Evolutionary conservation across 2,888 invertebrate species (phyloP).

Genomic region (Aradus depressus): DNA sequence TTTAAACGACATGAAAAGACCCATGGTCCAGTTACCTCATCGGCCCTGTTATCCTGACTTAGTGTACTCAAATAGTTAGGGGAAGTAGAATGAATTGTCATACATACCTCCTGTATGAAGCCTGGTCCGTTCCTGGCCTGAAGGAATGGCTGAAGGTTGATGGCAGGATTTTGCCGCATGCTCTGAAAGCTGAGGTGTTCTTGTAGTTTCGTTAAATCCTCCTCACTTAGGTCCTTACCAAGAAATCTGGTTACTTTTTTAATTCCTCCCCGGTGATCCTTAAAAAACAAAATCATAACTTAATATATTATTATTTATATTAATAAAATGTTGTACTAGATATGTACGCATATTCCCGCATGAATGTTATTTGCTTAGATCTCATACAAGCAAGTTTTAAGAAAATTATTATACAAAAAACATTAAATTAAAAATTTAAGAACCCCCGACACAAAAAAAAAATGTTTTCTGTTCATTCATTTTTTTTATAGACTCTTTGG

Average conservation of each 20-base stretch:
- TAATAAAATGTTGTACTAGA: neutral
- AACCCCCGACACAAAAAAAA: no score
- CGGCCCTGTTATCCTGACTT: no score
- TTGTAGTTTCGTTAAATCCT: conserved; percentile 53
- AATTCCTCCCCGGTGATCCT: conserved; percentile 57
- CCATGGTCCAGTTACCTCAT: no score
- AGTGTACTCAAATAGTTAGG: no score
- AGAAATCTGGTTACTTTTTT: conserved; percentile 60
- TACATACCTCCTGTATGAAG: conserved; percentile 35
- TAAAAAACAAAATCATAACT: conserved; percentile 11
- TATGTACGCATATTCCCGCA: no score
- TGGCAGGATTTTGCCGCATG: conserved; percentile 70
- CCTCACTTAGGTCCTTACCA: conserved; percentile 51
- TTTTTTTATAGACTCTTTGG: no score
- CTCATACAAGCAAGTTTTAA: no score
- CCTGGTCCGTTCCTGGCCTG: conserved; percentile 42
- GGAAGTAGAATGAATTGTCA: neutral
- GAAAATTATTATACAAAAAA: neutral
- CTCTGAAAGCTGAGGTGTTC: conserved; percentile 66
- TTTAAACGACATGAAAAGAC: no score
- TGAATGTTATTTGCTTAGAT: no score
- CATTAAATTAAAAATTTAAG: neutral
- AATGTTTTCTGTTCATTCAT: no score
- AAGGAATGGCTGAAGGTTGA: conserved; percentile 54
- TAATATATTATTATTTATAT: neutral